phyloP scores from a whole-genome alignment of 2,888 invertebrate genomes.

The Drosophila gaucha region DNA sequence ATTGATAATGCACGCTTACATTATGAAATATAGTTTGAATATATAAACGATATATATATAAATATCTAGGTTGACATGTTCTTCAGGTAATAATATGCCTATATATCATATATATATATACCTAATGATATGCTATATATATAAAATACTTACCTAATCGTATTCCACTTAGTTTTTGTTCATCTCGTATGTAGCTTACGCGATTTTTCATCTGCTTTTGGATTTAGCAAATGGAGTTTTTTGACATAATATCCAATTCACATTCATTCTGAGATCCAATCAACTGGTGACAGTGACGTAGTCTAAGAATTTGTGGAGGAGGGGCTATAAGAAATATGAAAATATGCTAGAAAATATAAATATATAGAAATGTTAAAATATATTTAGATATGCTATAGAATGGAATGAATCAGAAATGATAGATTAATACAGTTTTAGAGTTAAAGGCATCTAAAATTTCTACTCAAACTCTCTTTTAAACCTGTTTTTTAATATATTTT shows the following conservation, averaged over 20 bases:
- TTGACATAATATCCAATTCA: not conserved
- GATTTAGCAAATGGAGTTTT: not conserved
- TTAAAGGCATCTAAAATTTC: too few species aligned
- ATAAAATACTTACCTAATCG: not conserved
- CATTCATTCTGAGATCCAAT: not conserved
- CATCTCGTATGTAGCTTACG: constrained; percentile 29
- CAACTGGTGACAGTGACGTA: not conserved
- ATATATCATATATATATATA: constrained; percentile 7
- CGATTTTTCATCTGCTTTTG: not conserved
- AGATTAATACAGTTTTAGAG: too few species aligned
- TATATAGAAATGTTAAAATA: too few species aligned
- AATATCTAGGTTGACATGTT: too few species aligned
- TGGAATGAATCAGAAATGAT: too few species aligned
- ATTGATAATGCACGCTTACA: constrained; percentile 84
- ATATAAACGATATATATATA: constrained; percentile 61
- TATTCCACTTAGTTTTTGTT: constrained; percentile 27
- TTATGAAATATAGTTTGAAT: constrained; percentile 84
- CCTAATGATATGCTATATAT: constrained; percentile 3
- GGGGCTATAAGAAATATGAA: too few species aligned
- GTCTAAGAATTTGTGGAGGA: not conserved
- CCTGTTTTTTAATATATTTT: too few species aligned
- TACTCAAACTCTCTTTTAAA: too few species aligned
- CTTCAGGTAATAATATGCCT: constrained; percentile 59
- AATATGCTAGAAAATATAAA: not conserved
- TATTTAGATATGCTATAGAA: too few species aligned